Percentiles rank a stretch among this genome's conserved stretches.
phyloP scores from a whole-genome alignment of 2,888 invertebrate genomes.

The Eristalis pertinax region DNA sequence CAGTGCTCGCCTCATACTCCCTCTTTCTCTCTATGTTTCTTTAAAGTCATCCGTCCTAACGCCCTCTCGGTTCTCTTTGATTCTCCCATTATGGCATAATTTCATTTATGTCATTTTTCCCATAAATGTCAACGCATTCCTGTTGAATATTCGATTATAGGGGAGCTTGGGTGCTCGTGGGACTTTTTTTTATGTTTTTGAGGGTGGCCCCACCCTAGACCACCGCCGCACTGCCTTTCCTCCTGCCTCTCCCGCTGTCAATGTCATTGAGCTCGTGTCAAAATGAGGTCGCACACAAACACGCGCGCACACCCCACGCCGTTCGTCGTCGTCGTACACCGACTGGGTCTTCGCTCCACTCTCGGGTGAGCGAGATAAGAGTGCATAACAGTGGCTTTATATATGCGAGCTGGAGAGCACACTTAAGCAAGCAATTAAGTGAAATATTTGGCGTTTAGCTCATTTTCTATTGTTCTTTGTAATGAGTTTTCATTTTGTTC shows the following conservation, averaged over 20 bases:
- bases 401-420: conserved; percentile 37
- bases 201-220: background rate
- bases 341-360: background rate
- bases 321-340: background rate
- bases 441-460: conserved; percentile 65
- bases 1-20: background rate
- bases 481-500: conserved; percentile 58
- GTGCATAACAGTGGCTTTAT: background rate
- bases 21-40: background rate
- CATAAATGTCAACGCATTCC: conserved; percentile 61
- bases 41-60: background rate
- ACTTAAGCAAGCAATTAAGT: conserved; percentile 65
- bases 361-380: conserved; percentile 10
- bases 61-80: no score
- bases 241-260: conserved; percentile 11
- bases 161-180: background rate
- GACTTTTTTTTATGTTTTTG: background rate
- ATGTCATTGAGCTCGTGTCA: background rate
- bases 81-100: conserved; percentile 35
- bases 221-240: no score
- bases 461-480: conserved; percentile 60
- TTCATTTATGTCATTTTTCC: conserved; percentile 21
- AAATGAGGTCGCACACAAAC: background rate
- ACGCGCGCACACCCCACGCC: background rate
- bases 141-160: conserved; percentile 60